Evolutionary conservation across 2,888 invertebrate species (phyloP), one percentile per base, ranked within the genome.

Genomic region (Andrena bicolor): DNA sequence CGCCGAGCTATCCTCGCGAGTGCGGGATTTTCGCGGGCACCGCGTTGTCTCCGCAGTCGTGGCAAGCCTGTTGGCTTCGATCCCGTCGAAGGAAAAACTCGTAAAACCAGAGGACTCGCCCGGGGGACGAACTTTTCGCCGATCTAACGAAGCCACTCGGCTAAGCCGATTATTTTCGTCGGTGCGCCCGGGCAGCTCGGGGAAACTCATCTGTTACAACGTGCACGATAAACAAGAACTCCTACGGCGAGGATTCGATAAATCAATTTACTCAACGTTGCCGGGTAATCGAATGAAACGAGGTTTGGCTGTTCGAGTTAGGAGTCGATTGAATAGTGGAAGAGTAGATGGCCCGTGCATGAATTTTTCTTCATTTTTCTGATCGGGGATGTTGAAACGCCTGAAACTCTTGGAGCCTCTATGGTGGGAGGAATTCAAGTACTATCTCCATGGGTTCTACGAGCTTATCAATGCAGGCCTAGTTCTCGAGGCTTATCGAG

Each of bases 131-230:
- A 88, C 86, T 86, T 88, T 85, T 83, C 80, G 88, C 80, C 86
- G 68, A 85, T 87, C 84, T 84, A 88, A 88, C 86, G 79, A 86
- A 88, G 70, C 82, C 82, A 60, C 72, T 61, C 80, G 51, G 63
- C 75, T 87, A 88, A 88, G 85, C 85, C 75, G 88, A 88, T 88
- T 87, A 87, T 73, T 85, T 82, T 60, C 70, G 68, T 60, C 69
- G 64, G 28, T 58, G 49, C 53, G 32, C 35, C 32, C 56, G 48
- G 48, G 13, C 23, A 26, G 61, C 53, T 41, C 10, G 41, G 53
- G 64, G 28, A 71, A 77, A 70, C 78, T 82, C 71, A 28, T 80
- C 72, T 65, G 56, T 75, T 76, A 72, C 76, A 63, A 20, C 49
- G 41, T 35, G 41, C 28, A 32, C 58, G 53, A 65, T 72, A 78